Evolutionary conservation across 2,797 vertebrate genomes (phyloP), one percentile per base, ranked within the genome.

Genomic region (Spea hammondii): DNA sequence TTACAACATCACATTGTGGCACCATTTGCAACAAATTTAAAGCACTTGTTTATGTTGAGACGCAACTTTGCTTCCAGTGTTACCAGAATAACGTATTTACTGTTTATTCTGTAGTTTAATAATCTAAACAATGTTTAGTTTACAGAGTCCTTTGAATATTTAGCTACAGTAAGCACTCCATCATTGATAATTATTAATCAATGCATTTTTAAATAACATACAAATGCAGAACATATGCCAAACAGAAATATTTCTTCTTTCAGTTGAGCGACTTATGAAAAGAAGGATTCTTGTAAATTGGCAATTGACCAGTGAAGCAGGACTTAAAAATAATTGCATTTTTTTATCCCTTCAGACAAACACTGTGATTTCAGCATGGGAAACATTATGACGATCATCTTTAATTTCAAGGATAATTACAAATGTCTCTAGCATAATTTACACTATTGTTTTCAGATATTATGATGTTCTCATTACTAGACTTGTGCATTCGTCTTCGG

Each of bases 331-430:
- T 80, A 76, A 67, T 71, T 76, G 69, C 62, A 17, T 10, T 53
- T 10, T 8, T 76, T 51, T 46, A 14, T 76, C 67, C 53, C 13
- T 80, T 68, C 32, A 45, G 53, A 68, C 54, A 72, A 76, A 60
- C 69, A 46, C 47, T 80, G 54, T 53, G 62, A 76, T 72, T 80
- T 53, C 79, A 65, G 51, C 51, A 67, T 67, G 32, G 48, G 65
- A 80, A 76, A 76, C 76, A 80, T 75, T 66, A 80, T 7, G 8
- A 76, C 70, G 60, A 80, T 80, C 79, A 80, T 80, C 60, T 76
- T 76, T 80, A 80, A 80, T 80, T 80, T 76, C 67, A 80, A 76
- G 68, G 67, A 66, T 80, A 76, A 80, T 80, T 80, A 80, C 69
- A 76, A 76, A 76, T 72, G 69, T 80, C 69, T 57, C 60, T 76